Base-by-base conservation (phyloP, 2,888 invertebrate genomes). In the Volucella zonaria region DNA sequence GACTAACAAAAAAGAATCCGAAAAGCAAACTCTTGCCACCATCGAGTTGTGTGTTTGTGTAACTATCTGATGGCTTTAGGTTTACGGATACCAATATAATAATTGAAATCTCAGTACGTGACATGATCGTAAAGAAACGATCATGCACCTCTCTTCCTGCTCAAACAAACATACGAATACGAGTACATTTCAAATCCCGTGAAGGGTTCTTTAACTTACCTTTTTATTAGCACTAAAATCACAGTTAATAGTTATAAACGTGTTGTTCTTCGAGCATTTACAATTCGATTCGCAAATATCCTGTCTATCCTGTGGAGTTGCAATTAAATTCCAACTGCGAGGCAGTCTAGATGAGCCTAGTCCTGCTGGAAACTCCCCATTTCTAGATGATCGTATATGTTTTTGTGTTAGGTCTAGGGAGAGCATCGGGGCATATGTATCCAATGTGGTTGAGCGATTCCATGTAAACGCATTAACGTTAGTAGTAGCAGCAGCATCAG, bases 211-310 rank as follows among this genome's bases (percentile, higher is more conserved):
- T 73, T 47, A 61, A 62, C 82, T 86, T 76, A 86, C 86, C 79
- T 76, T 71, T 86, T 82, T 86, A 82, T 80, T 76, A 62, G 68
- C 52, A 76, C 77, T 82, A 79, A 86, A 86, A 86, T 86, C 82
- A 79, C 86, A 86, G 79, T 71, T 86, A 74, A 86, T 81, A 52
- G 77, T 77, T 59, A 80, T 68, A 31, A 81, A 81, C 64, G 49
- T 71, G 62, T 73, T 81, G 59, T 86, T 73, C 64, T 59, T 77
- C 38, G 47, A 59, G 54, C 85, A 86, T 49, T 74, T 68, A 74
- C 85, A 86, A 56, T 56, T 54, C 45, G 64, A 61, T 49, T 73
- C 76, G 75, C 82, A 86, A 62, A 86, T 79, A 86, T 79, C 66
- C 80, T 80, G 74, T 52, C 47, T 58, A 38, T 74, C 40, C 42